Conservation (phyloP, 2,888 invertebrate species). For the Crepidodera aurea region DNA sequence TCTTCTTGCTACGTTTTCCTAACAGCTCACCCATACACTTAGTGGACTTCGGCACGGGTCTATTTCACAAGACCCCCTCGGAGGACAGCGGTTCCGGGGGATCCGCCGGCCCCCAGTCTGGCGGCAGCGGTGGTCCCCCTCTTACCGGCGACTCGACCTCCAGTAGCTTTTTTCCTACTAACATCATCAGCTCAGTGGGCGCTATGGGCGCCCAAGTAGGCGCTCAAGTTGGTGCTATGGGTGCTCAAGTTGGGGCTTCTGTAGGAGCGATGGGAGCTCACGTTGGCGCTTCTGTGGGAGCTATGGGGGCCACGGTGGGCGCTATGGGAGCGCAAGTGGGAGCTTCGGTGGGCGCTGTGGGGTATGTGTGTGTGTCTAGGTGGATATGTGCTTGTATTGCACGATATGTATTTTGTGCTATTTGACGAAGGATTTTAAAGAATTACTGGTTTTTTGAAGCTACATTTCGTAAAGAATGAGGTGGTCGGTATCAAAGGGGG, state of each 20-base stretch:
- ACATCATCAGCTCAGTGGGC: conserved; percentile 60
- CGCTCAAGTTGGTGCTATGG: conserved; percentile 53
- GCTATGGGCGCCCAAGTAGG: conserved; percentile 57
- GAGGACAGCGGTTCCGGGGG: conserved; percentile 84
- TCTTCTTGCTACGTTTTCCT: conserved; percentile 13
- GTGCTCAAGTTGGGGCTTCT: conserved; percentile 55
- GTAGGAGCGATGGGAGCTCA: conserved; percentile 55
- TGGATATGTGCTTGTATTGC: conserved; percentile 20
- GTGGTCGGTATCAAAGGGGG: too few species aligned
- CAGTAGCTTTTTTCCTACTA: conserved; percentile 59
- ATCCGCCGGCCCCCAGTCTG: conserved; percentile 62
- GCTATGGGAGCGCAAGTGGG: conserved; percentile 55
- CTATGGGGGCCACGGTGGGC: conserved; percentile 54
- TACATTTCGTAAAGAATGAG: too few species aligned
- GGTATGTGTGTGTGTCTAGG: conserved; percentile 53
- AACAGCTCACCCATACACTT: conserved; percentile 89
- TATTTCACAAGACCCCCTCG: conserved; percentile 91
- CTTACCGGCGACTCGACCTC: conserved; percentile 55
- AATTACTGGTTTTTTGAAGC: too few species aligned
- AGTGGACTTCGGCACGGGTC: conserved; percentile 95
- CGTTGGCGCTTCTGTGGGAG: conserved; percentile 53
- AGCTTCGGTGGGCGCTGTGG: conserved; percentile 54
- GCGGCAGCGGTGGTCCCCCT: conserved; percentile 66
- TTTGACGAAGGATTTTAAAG: conserved; percentile 6
- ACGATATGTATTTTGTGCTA: conserved; percentile 5